phyloP scores from a whole-genome alignment of 2,797 vertebrate genomes.

The Eutrigla gurnardus region DNA sequence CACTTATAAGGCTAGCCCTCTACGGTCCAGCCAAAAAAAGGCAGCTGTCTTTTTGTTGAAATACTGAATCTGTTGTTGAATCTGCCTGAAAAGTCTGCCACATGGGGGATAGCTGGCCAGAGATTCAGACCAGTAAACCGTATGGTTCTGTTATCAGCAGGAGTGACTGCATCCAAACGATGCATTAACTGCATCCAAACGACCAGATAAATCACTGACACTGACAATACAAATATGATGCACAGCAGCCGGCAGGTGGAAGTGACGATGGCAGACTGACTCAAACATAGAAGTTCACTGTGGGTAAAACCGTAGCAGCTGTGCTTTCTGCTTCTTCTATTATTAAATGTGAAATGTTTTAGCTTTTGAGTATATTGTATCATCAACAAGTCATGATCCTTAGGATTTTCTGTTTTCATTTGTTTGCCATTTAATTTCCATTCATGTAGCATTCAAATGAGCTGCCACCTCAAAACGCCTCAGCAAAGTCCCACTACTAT shows the following conservation, averaged over 20 bases:
- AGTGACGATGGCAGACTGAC: slow-evolving; percentile 3
- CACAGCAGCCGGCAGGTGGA: slow-evolving; percentile 18
- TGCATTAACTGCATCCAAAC: slow-evolving; percentile 46
- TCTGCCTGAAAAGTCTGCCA: neutral
- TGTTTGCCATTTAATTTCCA: neutral
- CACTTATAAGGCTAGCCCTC: no score
- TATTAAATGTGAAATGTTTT: no score
- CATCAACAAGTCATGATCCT: no score
- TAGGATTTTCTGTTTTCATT: neutral
- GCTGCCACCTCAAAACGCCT: neutral
- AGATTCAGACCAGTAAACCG: neutral
- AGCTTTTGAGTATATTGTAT: no score
- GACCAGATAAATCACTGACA: slow-evolving; percentile 51
- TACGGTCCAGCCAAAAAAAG: no score
- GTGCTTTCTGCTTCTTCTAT: no score
- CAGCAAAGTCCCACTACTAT: neutral
- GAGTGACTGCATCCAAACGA: slow-evolving; percentile 15
- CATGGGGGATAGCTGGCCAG: neutral
- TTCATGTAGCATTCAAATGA: neutral
- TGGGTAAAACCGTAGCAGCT: no score
- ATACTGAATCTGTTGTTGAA: neutral
- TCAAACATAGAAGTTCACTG: no score
- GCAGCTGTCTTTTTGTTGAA: neutral
- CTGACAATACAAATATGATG: slow-evolving; percentile 28
- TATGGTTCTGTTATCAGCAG: slow-evolving; percentile 22